Evolutionary conservation across 2,797 vertebrate species (phyloP), one percentile per base, ranked within the genome.

Genomic region (Hypotaenidia philippensis): DNA sequence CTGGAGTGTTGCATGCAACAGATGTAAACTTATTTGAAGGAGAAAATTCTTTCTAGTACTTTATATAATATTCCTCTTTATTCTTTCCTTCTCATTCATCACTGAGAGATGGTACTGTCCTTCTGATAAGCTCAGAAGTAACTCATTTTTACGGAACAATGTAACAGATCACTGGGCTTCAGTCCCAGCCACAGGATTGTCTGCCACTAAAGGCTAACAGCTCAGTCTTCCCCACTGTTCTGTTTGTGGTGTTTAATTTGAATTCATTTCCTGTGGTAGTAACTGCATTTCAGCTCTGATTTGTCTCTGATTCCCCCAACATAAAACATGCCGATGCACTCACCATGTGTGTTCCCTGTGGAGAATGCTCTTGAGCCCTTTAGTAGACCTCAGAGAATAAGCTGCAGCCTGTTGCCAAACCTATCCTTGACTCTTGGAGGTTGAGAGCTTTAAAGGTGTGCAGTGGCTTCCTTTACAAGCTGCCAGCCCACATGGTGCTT

Each of bases 191-290:
- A 8, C 3, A 4, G 50, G 41, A 56, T 49, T 77, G 50, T 65
- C 53, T 94, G 49, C 34, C 27, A 13, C 66, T 63, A 5, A 84
- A 87, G 22, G 47, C 55, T 85, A 70, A 68, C 59, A 87, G 78
- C 49, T 94, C 40, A 11, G 41, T 85, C 60, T 93, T 89, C 59
- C 64, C 47, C 27, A 32, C 47, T 79, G 75, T 87, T 89, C 72
- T 25, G 50, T 87, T 91, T 91, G 47, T 47, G 74, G 36, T 84
- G 52, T 89, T 96, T 89, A 74, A 91, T 92, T 91, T 84, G 56
- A 84, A 77, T 74, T 93, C 1, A 84, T 93, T 94, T 96, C 93
- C 78, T 93, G 89, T 74, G 56, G 47, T 57, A 61, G 68, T 84
- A 87, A 47, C 47, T 81, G 13, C 1, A 1, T 83, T 93, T 87